Percentiles rank a stretch among this genome's conserved stretches.
Conservation (phyloP, 2,888 invertebrate species). For the Drosophila tanythrix region DNA sequence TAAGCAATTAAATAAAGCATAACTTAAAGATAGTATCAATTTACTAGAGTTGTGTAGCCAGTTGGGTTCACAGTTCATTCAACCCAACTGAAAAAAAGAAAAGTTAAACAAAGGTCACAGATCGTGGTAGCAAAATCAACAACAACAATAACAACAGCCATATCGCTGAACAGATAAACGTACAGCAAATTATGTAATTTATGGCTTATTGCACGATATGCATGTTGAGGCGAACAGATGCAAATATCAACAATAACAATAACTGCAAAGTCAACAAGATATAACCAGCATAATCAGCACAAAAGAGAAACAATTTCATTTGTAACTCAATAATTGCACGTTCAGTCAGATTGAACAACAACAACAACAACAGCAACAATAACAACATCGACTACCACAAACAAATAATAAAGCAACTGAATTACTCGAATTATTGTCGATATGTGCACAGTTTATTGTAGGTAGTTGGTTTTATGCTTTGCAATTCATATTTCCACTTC, state of each 20-base stretch:
- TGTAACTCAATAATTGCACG: conserved; percentile 75
- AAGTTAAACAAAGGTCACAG: conserved; percentile 46
- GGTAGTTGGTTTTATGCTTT: conserved; percentile 14
- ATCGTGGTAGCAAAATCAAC: neutral
- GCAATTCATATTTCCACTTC: conserved; percentile 26
- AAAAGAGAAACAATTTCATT: conserved; percentile 43
- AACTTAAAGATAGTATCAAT: conserved; percentile 15
- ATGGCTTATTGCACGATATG: conserved; percentile 60
- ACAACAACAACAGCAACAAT: neutral
- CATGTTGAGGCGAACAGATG: conserved; percentile 37
- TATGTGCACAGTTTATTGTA: neutral
- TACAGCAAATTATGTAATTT: conserved; percentile 70
- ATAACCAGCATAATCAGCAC: conserved; percentile 49
- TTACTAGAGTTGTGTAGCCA: conserved; percentile 1
- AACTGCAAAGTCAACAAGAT: conserved; percentile 39
- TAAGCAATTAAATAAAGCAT: conserved; percentile 9
- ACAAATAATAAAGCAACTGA: conserved; percentile 31
- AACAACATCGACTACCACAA: neutral
- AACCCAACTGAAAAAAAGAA: conserved; percentile 26
- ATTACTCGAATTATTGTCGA: conserved; percentile 23
- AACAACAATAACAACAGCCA: conserved; percentile 7
- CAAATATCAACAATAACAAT: conserved; percentile 16
- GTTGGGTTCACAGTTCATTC: conserved; percentile 27
- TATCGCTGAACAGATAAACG: conserved; percentile 45
- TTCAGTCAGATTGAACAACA: conserved; percentile 34